Base-by-base conservation (phyloP, 2,797 vertebrate species). In the Artibeus lituratus region DNA sequence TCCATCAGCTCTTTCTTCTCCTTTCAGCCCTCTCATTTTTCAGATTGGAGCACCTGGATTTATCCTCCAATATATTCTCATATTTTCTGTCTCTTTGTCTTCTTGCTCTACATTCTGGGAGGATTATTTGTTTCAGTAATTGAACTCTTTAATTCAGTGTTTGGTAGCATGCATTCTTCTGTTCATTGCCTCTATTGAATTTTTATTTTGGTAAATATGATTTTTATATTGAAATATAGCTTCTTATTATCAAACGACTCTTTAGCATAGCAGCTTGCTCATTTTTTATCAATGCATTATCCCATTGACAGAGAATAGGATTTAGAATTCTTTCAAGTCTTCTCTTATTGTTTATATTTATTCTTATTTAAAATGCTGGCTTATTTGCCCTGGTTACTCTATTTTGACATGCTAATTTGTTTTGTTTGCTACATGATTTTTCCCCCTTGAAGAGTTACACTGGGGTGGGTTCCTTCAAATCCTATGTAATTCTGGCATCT, bases 251-350 rank as follows among this genome's bases (percentile, higher is more conserved):
- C 59, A 74, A 42, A 62, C 87, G 94, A 3, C 26, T 96, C 21
- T 90, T 87, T 78, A 91, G 65, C 87, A 42, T 90, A 82, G n/a
- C 19, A 77, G 47, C 24, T 42, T 77, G 39, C 42, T 82, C 0
- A 39, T 44, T 90, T 59, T 95, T 95, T 70, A 94, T 92, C 76
- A 94, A 9, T 67, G 35, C 11, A 87, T 24, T 87, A 94, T 37
- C n/a, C 21, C 59, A 87, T 44, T 93, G 76, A 72, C 12, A 42
- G 39, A 88, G 42, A 55, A 83, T 21, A 76, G 21, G 29, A 87
- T 51, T 90, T 88, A 76, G 24, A 95, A 84, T 92, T 92, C 49
- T 92, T 90, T 42, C 62, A 95, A 62, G 37, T 47, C 57, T 73
- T 80, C n/a, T 72, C 35, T 14, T 73, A 55, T 87, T 95, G 87